Evolutionary conservation across 2,888 invertebrate species (phyloP), one percentile per base, ranked within the genome.

Genomic region (Athrips mouffetella): DNA sequence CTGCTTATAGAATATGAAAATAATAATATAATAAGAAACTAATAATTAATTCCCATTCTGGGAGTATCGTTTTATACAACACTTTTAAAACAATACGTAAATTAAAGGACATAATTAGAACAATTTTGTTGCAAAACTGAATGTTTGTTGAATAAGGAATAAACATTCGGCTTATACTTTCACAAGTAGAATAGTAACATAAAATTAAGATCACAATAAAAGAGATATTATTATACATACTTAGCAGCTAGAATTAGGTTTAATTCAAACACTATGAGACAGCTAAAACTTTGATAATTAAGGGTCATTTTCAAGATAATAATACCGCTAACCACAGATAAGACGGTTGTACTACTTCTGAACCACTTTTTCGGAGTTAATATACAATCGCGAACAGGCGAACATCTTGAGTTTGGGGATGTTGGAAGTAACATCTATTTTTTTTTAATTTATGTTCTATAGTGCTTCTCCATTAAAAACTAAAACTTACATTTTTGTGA

Each of bases 171-270:
- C 25, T 20, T 37, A 37, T 37, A 37, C n/a, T 37, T 11, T 37
- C 10, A 37, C 25, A 40, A 40, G 25, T 25, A 16, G 8, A 23
- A 15, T 40, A 40, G 40, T 11, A 40, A 40, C 40, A 23, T 40
- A 40, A 40, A 40, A 40, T 21, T 40, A 40, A 25, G 40, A 40
- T 40, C 40, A 40, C 40, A 40, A 37, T 40, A 40, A 21, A 40
- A 25, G 13, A 40, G 13, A 40, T 21, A 40, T 40, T 23, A 40
- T 13, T 40, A 18, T 37, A 37, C 37, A 37, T 20, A 16, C 37
- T 37, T 18, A 20, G 18, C 8, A 1, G 7, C 16, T 37, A 37
- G n/a, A 15, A 15, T 31, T 15, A 31, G 11, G n/a, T n/a, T n/a
- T 37, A 37, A 37, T 37, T 21, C 37, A 16, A 37, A 37, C 16